A percentile compares a stretch with the other conserved stretches of the same genome.
phyloP scores from a whole-genome alignment of 1,140 invertebrate genomes.

The Polypedilum pembai region DNA sequence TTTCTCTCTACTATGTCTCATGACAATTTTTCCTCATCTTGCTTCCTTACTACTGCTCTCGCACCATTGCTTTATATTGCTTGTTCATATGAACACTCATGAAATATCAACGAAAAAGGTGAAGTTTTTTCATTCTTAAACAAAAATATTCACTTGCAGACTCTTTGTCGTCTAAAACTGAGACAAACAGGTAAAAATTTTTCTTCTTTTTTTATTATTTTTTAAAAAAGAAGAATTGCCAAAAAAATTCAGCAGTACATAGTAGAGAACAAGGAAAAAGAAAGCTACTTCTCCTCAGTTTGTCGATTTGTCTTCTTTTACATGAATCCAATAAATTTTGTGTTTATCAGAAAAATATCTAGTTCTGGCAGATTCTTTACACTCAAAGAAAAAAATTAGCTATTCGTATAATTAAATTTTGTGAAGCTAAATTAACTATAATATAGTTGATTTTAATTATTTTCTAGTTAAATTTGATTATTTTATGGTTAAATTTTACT shows the following conservation, averaged over 20 bases:
- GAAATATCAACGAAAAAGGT: too few relatives aligned
- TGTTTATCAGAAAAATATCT: constrained; percentile 14
- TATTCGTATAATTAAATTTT: too few relatives aligned
- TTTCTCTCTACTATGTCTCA: not conserved
- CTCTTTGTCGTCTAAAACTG: not conserved
- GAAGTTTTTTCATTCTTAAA: too few relatives aligned
- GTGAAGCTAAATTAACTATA: too few relatives aligned
- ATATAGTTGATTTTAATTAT: too few relatives aligned
- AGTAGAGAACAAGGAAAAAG: too few relatives aligned
- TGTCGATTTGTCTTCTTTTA: constrained; percentile 18
- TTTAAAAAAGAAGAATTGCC: not conserved
- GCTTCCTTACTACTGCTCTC: not conserved
- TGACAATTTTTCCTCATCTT: not conserved
- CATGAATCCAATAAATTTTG: constrained; percentile 12
- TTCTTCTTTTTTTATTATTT: not conserved
- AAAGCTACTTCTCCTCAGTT: not conserved
- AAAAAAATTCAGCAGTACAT: not conserved
- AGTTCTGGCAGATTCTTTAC: not conserved
- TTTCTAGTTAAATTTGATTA: too few relatives aligned
- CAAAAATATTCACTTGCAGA: not conserved
- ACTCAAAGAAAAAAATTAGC: too few relatives aligned
- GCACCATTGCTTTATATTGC: not conserved
- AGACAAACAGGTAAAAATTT: constrained; percentile 11
- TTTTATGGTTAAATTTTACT: too few relatives aligned
- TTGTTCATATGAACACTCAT: not conserved